Evolutionary conservation across 2,888 invertebrate species (phyloP).

Genomic region (Dyspetes luteomarginatus): DNA sequence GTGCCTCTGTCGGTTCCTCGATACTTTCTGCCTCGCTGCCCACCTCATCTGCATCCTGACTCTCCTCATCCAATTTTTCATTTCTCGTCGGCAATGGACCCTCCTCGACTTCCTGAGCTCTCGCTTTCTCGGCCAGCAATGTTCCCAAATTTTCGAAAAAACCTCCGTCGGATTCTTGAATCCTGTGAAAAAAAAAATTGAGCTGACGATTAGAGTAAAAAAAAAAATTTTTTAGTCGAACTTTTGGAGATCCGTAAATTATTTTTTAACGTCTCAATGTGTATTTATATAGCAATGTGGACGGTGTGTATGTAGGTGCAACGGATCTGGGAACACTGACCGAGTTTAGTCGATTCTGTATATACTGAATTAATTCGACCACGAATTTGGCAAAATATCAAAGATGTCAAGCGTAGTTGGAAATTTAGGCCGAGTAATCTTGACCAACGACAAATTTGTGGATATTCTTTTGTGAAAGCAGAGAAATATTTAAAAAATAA

Average conservation of each 20-base stretch:
- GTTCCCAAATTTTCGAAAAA: constrained; percentile 94
- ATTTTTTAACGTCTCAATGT: constrained; percentile 17
- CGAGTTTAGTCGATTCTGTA: constrained; percentile 33
- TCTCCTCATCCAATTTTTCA: constrained; percentile 82
- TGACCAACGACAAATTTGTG: constrained; percentile 43
- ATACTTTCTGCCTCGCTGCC: constrained; percentile 71
- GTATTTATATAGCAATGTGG: not conserved
- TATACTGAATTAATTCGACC: constrained; percentile 39
- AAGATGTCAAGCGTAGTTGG: constrained; percentile 1
- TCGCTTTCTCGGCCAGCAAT: constrained; percentile 84
- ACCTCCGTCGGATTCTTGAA: constrained; percentile 92
- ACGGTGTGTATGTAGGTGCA: not conserved
- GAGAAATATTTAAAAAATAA: too few species aligned
- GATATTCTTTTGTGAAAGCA: too few species aligned
- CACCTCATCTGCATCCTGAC: constrained; percentile 82
- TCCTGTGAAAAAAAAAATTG: constrained; percentile 84
- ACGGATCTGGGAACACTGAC: constrained; percentile 41
- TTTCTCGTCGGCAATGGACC: constrained; percentile 73
- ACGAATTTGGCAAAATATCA: constrained; percentile 52
- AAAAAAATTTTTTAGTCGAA: not conserved
- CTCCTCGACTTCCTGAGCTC: constrained; percentile 75
- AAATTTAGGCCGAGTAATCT: constrained; percentile 44
- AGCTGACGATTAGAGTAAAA: not conserved
- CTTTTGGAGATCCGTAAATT: not conserved
- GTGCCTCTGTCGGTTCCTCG: constrained; percentile 84